Evolutionary conservation across 2,113 vertebrate genomes (phyloP).

Genomic region (Ardeotis arabs): DNA sequence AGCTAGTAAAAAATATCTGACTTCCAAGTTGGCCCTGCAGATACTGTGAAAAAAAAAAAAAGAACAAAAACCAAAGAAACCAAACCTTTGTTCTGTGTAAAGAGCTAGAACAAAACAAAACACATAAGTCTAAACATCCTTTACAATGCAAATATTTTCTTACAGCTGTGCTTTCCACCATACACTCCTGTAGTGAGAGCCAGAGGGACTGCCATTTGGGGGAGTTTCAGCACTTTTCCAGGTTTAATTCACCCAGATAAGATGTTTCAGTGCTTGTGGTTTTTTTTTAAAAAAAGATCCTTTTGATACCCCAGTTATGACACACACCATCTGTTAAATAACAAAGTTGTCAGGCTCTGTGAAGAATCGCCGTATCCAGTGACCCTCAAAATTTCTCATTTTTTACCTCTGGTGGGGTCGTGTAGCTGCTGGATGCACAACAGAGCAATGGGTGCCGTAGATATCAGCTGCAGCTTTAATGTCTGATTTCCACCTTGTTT

Average conservation of each 20-base stretch:
- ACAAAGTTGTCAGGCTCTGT: background rate
- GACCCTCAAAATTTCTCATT: background rate
- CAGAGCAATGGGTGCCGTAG: background rate
- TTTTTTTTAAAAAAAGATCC: background rate
- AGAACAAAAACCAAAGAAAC: background rate
- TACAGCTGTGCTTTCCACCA: background rate
- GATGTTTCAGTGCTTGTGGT: background rate
- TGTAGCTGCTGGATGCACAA: background rate
- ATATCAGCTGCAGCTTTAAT: background rate
- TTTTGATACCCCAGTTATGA: background rate
- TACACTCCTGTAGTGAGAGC: background rate
- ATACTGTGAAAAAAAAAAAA: too few species aligned
- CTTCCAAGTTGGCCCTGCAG: background rate
- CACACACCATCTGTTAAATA: background rate
- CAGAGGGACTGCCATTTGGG: background rate
- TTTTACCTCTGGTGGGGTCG: background rate
- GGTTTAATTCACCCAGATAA: background rate
- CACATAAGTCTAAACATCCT: background rate
- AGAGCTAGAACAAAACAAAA: background rate
- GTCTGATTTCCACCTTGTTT: background rate
- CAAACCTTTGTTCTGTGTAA: background rate
- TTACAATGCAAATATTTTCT: background rate
- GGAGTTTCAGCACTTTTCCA: background rate
- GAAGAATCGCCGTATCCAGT: background rate
- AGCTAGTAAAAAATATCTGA: background rate